Conservation (phyloP, 2,797 vertebrate genomes). For the Ciconia nigra region DNA sequence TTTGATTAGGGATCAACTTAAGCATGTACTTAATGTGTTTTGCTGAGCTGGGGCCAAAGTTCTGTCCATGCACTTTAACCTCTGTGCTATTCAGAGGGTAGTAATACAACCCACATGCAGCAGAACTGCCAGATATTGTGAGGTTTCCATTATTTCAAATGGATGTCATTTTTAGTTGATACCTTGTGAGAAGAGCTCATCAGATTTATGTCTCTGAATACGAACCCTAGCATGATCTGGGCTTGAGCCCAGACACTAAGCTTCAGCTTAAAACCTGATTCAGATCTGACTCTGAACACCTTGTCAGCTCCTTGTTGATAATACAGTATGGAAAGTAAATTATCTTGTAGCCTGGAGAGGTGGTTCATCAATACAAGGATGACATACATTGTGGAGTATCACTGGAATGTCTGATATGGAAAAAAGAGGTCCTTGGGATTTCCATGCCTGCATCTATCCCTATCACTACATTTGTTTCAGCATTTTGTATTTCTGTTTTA, state of each 20-base stretch:
- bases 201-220: neutral
- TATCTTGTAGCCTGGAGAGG: neutral
- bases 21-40: neutral
- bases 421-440: neutral
- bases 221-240: neutral
- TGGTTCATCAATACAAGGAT: neutral
- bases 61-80: neutral
- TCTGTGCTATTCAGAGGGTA: neutral
- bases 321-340: neutral
- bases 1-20: neutral
- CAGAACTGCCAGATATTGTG: neutral
- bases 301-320: neutral
- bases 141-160: neutral
- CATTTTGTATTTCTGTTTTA: neutral
- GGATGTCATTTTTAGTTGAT: neutral
- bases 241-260: neutral
- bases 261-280: neutral
- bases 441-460: neutral
- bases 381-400: neutral
- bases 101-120: neutral
- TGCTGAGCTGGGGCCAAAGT: neutral
- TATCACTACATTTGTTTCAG: neutral
- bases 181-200: neutral
- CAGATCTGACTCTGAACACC: neutral
- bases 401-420: neutral